These are phyloP conservation scores for Chesias legatella DNA, from an alignment of 2,888 invertebrate genomes.

Conservation along the genomic window DNA sequence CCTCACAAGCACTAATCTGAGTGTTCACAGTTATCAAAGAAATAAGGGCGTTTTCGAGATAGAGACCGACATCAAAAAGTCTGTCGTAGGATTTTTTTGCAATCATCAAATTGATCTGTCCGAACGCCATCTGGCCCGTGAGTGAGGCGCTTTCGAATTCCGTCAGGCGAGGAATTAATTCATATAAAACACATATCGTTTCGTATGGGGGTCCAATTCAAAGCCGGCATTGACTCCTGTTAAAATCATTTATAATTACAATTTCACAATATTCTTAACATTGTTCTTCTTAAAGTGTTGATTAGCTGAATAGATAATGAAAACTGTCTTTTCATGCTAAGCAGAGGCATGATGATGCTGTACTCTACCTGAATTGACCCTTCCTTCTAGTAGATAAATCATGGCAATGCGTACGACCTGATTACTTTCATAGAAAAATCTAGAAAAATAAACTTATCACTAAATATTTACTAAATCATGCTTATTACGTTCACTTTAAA, in stretches of 20 bases:
- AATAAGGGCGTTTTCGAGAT: constrained; percentile 32
- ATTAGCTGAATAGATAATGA: no score
- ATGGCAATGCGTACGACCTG: no score
- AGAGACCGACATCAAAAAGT: constrained; percentile 69
- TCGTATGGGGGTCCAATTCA: constrained; percentile 39
- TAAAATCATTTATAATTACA: background rate
- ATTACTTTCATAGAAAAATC: no score
- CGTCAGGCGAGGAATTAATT: constrained; percentile 77
- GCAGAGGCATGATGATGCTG: no score
- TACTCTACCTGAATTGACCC: no score
- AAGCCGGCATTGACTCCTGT: constrained; percentile 32
- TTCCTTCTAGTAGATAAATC: no score
- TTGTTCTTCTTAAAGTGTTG: no score
- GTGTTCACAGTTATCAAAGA: constrained; percentile 36
- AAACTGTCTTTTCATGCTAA: no score
- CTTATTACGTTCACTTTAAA: no score
- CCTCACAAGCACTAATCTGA: constrained; percentile 26
- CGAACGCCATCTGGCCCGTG: constrained; percentile 77
- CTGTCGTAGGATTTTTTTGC: constrained; percentile 65
- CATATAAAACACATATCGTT: constrained; percentile 72
- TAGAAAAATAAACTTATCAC: no score
- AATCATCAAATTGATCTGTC: constrained; percentile 80
- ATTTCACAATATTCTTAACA: background rate
- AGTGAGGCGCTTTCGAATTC: constrained; percentile 72
- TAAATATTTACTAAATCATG: no score